phyloP scores from a whole-genome alignment of 2,888 invertebrate species.

The Zelleria hepariella region DNA sequence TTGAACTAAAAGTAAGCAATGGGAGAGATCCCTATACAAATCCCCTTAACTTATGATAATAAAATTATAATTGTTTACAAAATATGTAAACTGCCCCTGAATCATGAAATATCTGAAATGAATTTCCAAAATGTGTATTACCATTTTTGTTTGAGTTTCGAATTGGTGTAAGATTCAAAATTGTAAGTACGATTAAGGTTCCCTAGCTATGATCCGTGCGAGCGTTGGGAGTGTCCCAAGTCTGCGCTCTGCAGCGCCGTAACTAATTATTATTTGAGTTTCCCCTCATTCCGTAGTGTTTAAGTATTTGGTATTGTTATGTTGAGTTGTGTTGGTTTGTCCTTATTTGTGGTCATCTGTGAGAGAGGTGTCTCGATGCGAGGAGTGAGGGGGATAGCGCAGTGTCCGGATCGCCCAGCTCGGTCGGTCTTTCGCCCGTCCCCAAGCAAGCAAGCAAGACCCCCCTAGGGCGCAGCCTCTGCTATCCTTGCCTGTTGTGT shows the following conservation, averaged over 20 bases:
- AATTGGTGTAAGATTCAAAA: conserved; percentile 3
- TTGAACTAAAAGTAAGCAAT: too few relatives aligned
- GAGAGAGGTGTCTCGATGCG: conserved; percentile 73
- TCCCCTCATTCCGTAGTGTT: conserved; percentile 42
- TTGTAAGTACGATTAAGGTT: not conserved
- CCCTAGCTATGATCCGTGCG: conserved; percentile 34
- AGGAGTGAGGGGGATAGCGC: conserved; percentile 72
- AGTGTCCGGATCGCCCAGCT: conserved; percentile 66
- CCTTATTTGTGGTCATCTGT: conserved; percentile 69
- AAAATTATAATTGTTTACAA: too few relatives aligned
- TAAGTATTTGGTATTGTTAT: conserved; percentile 37
- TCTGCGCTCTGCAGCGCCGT: conserved; percentile 15
- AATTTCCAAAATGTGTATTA: not conserved
- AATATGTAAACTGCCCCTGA: not conserved
- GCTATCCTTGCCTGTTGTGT: conserved; percentile 72
- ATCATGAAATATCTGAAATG: too few relatives aligned
- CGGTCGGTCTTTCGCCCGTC: conserved; percentile 61
- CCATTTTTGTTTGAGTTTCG: not conserved
- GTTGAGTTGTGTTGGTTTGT: conserved; percentile 59
- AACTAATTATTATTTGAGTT: conserved; percentile 27
- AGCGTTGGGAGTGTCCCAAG: conserved; percentile 36
- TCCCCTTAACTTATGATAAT: too few relatives aligned
- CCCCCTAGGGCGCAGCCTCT: conserved; percentile 69
- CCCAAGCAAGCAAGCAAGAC: too few relatives aligned
- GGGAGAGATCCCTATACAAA: too few relatives aligned